Evolutionary conservation across 2,888 invertebrate genomes (phyloP).

Genomic region (Mythimna ferrago): DNA sequence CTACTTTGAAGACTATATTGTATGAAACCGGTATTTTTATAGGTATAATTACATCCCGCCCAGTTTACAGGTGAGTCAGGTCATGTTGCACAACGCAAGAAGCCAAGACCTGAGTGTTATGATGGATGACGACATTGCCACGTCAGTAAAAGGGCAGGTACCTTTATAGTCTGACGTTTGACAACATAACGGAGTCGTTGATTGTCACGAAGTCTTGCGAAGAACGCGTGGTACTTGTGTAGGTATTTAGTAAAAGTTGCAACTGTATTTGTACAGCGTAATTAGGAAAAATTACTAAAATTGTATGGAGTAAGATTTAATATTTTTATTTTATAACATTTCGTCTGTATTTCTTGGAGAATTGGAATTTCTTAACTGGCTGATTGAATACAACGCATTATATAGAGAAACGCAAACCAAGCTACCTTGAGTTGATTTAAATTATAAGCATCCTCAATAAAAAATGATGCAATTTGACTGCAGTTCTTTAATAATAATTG

Average conservation of each 20-base stretch:
- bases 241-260: slow-evolving; percentile 1
- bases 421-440: slow-evolving; percentile 62
- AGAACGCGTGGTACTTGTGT: background rate
- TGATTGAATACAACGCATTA: background rate
- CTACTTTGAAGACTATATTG: background rate
- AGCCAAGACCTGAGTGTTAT: slow-evolving; percentile 40
- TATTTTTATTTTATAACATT: too few relatives aligned
- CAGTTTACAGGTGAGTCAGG: slow-evolving; percentile 31
- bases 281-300: too few relatives aligned
- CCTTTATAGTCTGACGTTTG: slow-evolving; percentile 30
- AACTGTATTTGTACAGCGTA: background rate
- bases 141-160: slow-evolving; percentile 47
- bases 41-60: slow-evolving; percentile 8
- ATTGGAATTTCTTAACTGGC: too few relatives aligned
- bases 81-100: slow-evolving; percentile 38
- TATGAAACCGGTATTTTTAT: slow-evolving; percentile 18
- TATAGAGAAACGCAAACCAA: slow-evolving; percentile 45
- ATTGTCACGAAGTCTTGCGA: slow-evolving; percentile 31
- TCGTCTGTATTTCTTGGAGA: too few relatives aligned
- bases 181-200: slow-evolving; percentile 43
- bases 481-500: slow-evolving; percentile 48
- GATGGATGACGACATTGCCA: slow-evolving; percentile 25
- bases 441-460: slow-evolving; percentile 60
- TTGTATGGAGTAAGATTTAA: too few relatives aligned
- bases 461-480: slow-evolving; percentile 46